phyloP scores from a whole-genome alignment of 2,113 vertebrate genomes.

The Nipponia nippon region DNA sequence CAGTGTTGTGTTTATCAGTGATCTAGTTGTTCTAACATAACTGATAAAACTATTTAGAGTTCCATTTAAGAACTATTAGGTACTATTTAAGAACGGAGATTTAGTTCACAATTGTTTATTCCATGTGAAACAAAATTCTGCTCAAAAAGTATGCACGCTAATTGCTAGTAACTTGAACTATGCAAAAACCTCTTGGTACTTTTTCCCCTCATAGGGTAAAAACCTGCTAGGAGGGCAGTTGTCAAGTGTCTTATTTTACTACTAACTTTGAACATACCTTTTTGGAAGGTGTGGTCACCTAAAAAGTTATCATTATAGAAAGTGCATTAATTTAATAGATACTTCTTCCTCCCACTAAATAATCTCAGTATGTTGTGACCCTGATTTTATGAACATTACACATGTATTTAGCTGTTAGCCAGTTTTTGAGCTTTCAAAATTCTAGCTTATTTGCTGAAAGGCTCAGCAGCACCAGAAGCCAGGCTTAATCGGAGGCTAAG shows the following conservation, averaged over 20 bases:
- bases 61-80: too few relatives aligned
- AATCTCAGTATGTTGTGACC: neutral
- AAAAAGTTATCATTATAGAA: neutral
- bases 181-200: slow-evolving; percentile 51
- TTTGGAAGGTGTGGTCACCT: neutral
- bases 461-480: neutral
- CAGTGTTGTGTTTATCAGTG: neutral
- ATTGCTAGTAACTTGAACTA: slow-evolving; percentile 23
- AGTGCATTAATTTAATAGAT: neutral
- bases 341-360: neutral
- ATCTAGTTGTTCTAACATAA: neutral
- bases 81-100: slow-evolving; percentile 42
- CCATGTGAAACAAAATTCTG: neutral
- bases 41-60: slow-evolving; percentile 1
- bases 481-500: neutral
- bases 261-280: neutral
- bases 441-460: neutral
- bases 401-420: neutral
- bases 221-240: neutral
- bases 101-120: slow-evolving; percentile 18
- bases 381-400: neutral
- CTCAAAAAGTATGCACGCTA: neutral
- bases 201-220: neutral
- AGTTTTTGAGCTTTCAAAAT: neutral
- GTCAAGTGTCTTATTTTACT: neutral